These are phyloP conservation scores for Dryococelus australis DNA, from an alignment of 2,888 invertebrate genomes.

Conservation along the genomic window DNA sequence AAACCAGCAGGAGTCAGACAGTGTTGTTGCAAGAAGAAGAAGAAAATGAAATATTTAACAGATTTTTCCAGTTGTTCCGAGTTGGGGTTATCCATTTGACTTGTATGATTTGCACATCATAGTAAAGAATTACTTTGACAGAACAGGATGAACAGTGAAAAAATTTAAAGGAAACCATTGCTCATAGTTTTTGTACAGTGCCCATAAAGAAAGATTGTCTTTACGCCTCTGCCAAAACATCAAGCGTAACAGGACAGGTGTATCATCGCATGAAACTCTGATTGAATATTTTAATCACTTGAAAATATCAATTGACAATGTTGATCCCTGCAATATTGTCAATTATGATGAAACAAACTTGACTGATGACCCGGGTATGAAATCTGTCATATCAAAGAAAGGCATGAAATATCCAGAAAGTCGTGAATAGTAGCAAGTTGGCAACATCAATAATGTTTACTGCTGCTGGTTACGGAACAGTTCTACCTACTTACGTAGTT, in stretches of 20 bases:
- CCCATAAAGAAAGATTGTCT: background rate
- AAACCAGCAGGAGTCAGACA: background rate
- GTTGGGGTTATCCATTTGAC: slow-evolving; percentile 1
- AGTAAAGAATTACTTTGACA: background rate
- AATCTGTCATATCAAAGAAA: slow-evolving; percentile 33
- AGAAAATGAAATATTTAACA: background rate
- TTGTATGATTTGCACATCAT: background rate
- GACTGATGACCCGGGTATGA: slow-evolving; percentile 22
- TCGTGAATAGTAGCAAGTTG: slow-evolving; percentile 23
- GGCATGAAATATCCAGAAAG: slow-evolving; percentile 38
- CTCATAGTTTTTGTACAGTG: background rate
- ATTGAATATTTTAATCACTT: background rate
- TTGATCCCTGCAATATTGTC: background rate
- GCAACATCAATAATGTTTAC: slow-evolving; percentile 32
- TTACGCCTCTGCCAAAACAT: background rate
- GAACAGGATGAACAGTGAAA: background rate
- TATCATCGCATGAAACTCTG: background rate
- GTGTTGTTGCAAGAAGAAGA: background rate
- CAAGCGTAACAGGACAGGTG: background rate
- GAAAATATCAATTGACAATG: background rate
- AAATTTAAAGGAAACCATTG: background rate
- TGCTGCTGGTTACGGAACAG: background rate
- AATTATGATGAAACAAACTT: slow-evolving; percentile 39
- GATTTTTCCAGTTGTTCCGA: background rate
- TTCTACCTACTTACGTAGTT: slow-evolving; percentile 12